Base-by-base conservation (phyloP, 1,140 invertebrate species). In the Saccostrea glomerata region DNA sequence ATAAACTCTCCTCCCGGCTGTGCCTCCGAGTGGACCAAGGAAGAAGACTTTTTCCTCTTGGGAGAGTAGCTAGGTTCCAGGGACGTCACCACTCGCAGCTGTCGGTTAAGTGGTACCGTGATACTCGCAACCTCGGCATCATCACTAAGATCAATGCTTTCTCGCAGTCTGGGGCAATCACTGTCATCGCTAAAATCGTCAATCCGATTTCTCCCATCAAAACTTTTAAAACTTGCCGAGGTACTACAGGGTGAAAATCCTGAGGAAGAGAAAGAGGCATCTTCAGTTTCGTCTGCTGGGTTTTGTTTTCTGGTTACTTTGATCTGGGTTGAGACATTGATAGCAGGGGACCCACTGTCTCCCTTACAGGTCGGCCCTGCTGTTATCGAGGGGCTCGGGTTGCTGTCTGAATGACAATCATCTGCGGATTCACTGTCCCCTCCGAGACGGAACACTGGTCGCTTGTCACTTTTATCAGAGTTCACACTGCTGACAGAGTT, bases 111-210 rank as follows among this genome's bases (percentile, higher is more conserved):
- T 47, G 92, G 93, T 7, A 91, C 90, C 47, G 86, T 73, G 87
- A 92, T 87, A 88, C 85, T 86, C 88, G 90, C 85, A 20, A 89
- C 88, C 17, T 91, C 88, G 82, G 90, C 89, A 54, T 93, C 92
- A 91, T 93, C 93, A 84, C 92, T 91, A 40, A 92, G 90, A 30
- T 93, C 92, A 13, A 87, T 86, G 54, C 91, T 91, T 86, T 92
- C 91, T 56, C 89, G 85, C 58, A 89, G 82, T 25, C 89, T 84
- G 13, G 86, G 90, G 30, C 91, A 91, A 88, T 91, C 91, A 87
- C 89, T 92, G 54, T 93, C 93, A 92, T 93, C 92, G 85, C 92
- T 93, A 60, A 93, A 91, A 83, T 92, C 91, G 89, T 93, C 92
- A 82, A 89, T 90, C 58, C 91, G 87, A 77, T 92, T 91, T 86